phyloP scores from a whole-genome alignment of 2,797 vertebrate species.

The Cossypha polioptera region DNA sequence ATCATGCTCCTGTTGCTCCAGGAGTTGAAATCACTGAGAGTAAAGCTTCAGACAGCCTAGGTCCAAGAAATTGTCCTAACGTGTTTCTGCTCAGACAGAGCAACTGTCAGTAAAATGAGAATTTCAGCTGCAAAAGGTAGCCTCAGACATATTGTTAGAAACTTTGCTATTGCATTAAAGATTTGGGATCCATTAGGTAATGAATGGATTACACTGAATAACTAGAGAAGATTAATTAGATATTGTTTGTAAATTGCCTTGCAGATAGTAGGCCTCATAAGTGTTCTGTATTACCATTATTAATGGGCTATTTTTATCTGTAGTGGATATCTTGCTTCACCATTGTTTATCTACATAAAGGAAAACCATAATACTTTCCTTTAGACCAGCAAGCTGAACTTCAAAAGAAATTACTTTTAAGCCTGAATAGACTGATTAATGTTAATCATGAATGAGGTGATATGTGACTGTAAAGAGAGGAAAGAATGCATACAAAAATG shows the following conservation, averaged over 20 bases:
- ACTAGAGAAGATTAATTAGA: slow-evolving; percentile 31
- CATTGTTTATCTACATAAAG: background rate
- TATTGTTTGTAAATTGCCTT: slow-evolving; percentile 44
- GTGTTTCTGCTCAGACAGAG: background rate
- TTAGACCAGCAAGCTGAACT: background rate
- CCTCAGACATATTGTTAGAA: background rate
- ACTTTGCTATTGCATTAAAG: background rate
- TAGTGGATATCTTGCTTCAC: background rate
- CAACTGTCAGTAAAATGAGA: background rate
- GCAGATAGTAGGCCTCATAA: background rate
- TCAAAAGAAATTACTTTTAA: slow-evolving; percentile 25
- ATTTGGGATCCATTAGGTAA: slow-evolving; percentile 25
- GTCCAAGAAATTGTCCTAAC: background rate
- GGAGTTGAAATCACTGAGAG: background rate
- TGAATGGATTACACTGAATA: background rate
- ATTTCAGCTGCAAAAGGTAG: background rate
- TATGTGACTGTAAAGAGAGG: background rate
- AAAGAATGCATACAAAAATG: background rate
- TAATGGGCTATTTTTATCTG: slow-evolving; percentile 38
- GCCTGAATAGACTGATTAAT: background rate
- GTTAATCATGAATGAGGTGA: background rate
- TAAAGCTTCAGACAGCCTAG: background rate
- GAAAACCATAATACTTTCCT: background rate
- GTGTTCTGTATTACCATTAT: slow-evolving; percentile 11
- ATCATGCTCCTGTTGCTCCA: background rate